Evolutionary conservation across 2,113 vertebrate species (phyloP), one percentile per base, ranked within the genome.

Genomic region (Sinocyclocheilus grahami): DNA sequence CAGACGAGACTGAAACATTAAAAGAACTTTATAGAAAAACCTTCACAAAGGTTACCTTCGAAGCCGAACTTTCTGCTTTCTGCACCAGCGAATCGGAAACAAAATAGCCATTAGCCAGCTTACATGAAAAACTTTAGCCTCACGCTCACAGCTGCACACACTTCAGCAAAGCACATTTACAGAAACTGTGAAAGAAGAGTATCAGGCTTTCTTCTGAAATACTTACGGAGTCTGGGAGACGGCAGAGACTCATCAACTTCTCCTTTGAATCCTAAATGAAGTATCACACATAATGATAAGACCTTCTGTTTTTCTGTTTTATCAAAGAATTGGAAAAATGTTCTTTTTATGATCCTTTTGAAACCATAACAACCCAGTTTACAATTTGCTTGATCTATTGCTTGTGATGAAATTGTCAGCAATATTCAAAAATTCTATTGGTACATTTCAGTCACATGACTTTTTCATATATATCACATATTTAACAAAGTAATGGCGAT

Each of bases 191-290:
- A 82, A 74, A 53, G 1, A 62, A n/a, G 13, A 9, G 10, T 24
- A 51, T 72, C 3, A 3, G 30, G 60, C 2, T n/a, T 62, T 71
- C 0, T 10, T 33, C 14, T 30, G 22, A 82, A 55, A 63, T 46
- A 94, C 98, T 97, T 96, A 99, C 98, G 91, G 87, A 93, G 94
- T 90, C 95, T 96, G 30, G 94, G 92, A 58, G 94, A 51, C 27
- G 94, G 90, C 30, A 93, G 90, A 48, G 84, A 94, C 46, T 96
- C 95, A 10, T 99, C 96, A 24, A 97, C 27, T 58, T 99, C 98
- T 91, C 96, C 97, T 92, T 97, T 99, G 91, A 97, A 99, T 89
- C 98, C 98, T 99, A 74, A 78, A 88, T 30, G 46, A 1, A 10
- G 2, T 1, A 46, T 3, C 7, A 82, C 65, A 65, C 2, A 85